These are phyloP conservation scores for Coregonus ussuriensis DNA, from an alignment of 2,797 vertebrate species.

Conservation along the genomic window DNA sequence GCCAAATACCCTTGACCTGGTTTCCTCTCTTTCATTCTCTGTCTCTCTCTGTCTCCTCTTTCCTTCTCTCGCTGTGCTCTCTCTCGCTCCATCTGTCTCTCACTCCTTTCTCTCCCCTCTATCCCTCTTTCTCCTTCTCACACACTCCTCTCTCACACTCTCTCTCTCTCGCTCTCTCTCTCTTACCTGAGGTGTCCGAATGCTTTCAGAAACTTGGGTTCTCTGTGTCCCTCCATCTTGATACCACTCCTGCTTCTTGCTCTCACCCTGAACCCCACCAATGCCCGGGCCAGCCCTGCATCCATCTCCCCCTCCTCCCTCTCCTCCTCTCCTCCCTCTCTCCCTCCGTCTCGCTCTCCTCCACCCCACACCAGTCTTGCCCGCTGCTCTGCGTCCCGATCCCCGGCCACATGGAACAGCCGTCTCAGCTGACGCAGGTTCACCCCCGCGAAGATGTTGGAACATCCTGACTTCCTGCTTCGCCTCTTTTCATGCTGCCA, in stretches of 20 bases:
- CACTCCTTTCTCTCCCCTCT: neutral
- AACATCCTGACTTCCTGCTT: constrained; percentile 81
- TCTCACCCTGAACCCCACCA: constrained; percentile 74
- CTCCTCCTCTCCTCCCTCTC: constrained; percentile 68
- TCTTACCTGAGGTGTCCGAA: constrained; percentile 62
- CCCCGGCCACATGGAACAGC: constrained; percentile 82
- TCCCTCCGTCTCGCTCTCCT: constrained; percentile 55
- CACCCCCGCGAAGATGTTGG: constrained; percentile 87
- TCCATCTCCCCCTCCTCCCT: constrained; percentile 63
- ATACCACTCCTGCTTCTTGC: constrained; percentile 65
- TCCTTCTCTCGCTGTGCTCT: neutral
- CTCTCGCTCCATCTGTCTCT: neutral
- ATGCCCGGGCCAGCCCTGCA: constrained; percentile 76
- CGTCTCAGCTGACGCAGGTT: constrained; percentile 82
- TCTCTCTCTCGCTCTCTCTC: neutral
- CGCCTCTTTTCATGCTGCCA: constrained; percentile 50
- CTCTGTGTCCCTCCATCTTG: constrained; percentile 53
- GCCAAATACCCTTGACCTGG: neutral
- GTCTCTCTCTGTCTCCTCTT: neutral
- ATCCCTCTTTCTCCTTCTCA: neutral
- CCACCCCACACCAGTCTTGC: constrained; percentile 82
- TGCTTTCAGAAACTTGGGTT: constrained; percentile 54
- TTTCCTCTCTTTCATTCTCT: neutral
- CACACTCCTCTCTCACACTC: neutral
- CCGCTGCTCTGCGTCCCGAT: constrained; percentile 77